These are phyloP conservation scores for Cyrtonyx montezumae DNA, from an alignment of 2,113 vertebrate species.

Conservation along the genomic window DNA sequence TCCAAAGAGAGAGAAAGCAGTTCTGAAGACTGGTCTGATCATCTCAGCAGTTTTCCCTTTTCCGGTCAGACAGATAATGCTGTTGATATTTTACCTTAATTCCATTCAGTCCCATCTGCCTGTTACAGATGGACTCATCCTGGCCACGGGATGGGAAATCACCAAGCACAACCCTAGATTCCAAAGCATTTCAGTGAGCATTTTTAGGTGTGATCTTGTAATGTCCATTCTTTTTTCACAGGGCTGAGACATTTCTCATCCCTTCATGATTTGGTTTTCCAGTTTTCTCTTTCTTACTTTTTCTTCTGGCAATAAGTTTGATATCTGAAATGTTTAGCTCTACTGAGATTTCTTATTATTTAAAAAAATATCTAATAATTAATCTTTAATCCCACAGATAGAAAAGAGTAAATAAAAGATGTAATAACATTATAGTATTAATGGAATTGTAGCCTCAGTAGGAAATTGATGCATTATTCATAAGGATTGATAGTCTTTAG, in stretches of 20 bases:
- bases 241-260: background rate
- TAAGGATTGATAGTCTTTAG: conserved; percentile 51
- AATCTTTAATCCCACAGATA: conserved; percentile 28
- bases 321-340: background rate
- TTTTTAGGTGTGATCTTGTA: background rate
- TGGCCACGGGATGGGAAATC: background rate
- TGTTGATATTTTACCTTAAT: background rate
- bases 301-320: background rate
- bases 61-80: background rate
- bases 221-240: background rate
- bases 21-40: background rate
- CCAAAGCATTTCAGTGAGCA: background rate
- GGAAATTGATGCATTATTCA: conserved; percentile 70
- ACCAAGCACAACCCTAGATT: background rate
- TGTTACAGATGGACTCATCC: background rate
- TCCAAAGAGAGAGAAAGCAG: background rate
- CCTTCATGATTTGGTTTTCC: background rate
- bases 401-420: conserved; percentile 51
- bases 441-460: conserved; percentile 49
- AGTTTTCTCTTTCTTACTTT: background rate
- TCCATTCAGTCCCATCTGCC: background rate
- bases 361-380: conserved; percentile 1
- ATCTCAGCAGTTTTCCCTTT: background rate
- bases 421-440: conserved; percentile 58
- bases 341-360: conserved; percentile 20